Evolutionary conservation across 2,113 vertebrate genomes (phyloP).

Genomic region (Empidonax alnorum): DNA sequence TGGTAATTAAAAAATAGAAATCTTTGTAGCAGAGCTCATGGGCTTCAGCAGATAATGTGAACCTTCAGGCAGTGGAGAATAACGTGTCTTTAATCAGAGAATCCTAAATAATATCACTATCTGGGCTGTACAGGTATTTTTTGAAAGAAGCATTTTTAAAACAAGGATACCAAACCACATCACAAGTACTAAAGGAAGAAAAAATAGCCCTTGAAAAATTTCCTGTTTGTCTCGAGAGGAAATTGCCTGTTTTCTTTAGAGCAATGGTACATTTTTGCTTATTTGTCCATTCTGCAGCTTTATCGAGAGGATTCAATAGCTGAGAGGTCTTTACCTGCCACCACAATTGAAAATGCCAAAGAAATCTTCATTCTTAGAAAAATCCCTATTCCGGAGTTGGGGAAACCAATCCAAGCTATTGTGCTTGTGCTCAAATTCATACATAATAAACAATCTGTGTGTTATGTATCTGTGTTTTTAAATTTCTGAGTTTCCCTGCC

Average conservation of each 20-base stretch:
- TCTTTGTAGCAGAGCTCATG: background rate
- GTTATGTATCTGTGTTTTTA: background rate
- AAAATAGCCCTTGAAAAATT: conserved; percentile 22
- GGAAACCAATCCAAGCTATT: background rate
- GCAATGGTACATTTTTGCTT: background rate
- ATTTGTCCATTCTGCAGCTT: background rate
- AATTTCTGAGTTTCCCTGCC: background rate
- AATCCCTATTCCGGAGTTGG: background rate
- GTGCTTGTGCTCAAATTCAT: background rate
- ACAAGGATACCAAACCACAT: background rate
- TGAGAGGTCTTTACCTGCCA: background rate
- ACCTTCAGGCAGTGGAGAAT: accelerated
- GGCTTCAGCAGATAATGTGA: background rate
- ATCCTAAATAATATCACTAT: background rate
- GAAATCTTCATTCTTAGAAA: background rate
- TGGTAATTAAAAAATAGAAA: background rate
- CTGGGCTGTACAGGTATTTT: background rate
- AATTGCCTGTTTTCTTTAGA: conserved; percentile 36
- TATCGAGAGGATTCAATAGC: background rate
- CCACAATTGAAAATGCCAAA: background rate
- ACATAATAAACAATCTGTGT: background rate
- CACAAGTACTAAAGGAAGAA: conserved; percentile 3
- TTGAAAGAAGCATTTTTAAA: background rate
- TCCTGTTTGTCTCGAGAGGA: conserved; percentile 48
- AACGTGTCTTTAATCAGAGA: background rate